Conservation (phyloP, 2,888 invertebrate species). For the Pterobdella sp. region DNA sequence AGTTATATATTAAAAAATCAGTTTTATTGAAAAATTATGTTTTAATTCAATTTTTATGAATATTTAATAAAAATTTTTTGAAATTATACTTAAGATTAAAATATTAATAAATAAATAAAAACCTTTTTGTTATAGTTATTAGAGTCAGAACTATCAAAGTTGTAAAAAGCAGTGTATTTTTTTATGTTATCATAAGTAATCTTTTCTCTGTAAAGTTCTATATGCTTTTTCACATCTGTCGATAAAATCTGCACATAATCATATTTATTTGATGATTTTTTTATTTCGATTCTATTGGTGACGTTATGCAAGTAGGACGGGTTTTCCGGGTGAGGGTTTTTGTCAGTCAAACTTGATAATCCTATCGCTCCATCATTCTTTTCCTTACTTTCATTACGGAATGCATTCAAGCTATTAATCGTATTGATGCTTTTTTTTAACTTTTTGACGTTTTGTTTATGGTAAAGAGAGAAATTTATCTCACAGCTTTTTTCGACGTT, state of each 20-base stretch:
- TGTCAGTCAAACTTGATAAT: too few relatives aligned
- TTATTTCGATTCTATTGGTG: not conserved
- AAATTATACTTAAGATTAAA: not conserved
- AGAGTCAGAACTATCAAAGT: not conserved
- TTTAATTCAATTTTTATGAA: too few relatives aligned
- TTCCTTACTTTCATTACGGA: not conserved
- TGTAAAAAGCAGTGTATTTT: not conserved
- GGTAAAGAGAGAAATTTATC: too few relatives aligned
- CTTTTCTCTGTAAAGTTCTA: not conserved
- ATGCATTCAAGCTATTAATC: not conserved
- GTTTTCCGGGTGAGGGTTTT: too few relatives aligned
- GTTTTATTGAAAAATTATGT: too few relatives aligned
- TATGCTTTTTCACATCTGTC: not conserved
- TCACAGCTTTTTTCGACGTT: too few relatives aligned
- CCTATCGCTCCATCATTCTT: too few relatives aligned
- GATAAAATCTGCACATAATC: not conserved
- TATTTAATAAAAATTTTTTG: not conserved
- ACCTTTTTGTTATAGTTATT: not conserved
- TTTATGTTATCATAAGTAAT: not conserved
- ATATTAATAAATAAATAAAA: not conserved
- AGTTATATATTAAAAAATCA: too few relatives aligned
- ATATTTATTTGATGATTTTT: not conserved
- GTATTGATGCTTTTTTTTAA: not conserved
- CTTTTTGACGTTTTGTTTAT: not conserved
- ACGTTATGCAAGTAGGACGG: too few relatives aligned